Conservation (phyloP, 2,113 vertebrate species). For the Dipodomys spectabilis region DNA sequence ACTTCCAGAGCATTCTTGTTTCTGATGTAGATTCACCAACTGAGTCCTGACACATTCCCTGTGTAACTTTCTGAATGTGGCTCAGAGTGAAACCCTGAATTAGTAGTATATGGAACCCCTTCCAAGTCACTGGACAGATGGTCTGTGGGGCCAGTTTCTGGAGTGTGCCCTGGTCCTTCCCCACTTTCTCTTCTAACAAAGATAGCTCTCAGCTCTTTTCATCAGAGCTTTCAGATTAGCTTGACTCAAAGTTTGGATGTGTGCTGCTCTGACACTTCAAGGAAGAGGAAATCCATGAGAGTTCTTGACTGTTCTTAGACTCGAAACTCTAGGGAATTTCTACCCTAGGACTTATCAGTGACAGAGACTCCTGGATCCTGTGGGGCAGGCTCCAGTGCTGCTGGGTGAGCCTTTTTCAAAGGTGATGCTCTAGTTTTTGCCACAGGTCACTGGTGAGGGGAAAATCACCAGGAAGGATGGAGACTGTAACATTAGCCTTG, state of each 20-base stretch:
- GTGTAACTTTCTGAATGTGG: not conserved
- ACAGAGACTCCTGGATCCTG: not conserved
- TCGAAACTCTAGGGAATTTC: too few relatives aligned
- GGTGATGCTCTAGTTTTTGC: conserved; percentile 40
- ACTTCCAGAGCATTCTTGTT: not conserved
- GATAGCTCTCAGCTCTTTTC: not conserved
- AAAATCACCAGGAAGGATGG: not conserved
- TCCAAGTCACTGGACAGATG: not conserved
- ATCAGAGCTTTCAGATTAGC: not conserved
- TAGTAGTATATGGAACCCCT: not conserved
- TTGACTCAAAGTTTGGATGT: not conserved
- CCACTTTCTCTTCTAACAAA: not conserved
- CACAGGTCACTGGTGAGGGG: not conserved
- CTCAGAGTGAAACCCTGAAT: not conserved
- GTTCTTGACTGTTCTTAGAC: too few relatives aligned
- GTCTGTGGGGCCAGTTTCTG: not conserved
- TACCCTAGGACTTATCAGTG: rapidly evolving
- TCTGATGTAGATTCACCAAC: not conserved
- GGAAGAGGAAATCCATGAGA: too few relatives aligned
- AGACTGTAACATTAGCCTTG: not conserved
- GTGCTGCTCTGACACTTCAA: not conserved
- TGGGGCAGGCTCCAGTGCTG: not conserved
- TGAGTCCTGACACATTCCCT: not conserved
- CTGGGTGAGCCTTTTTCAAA: conserved; percentile 49
- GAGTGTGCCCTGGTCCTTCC: not conserved